A percentile compares a stretch with the other conserved stretches of the same genome.
Conservation (phyloP, 2,113 vertebrate genomes). For the Notechis scutatus region DNA sequence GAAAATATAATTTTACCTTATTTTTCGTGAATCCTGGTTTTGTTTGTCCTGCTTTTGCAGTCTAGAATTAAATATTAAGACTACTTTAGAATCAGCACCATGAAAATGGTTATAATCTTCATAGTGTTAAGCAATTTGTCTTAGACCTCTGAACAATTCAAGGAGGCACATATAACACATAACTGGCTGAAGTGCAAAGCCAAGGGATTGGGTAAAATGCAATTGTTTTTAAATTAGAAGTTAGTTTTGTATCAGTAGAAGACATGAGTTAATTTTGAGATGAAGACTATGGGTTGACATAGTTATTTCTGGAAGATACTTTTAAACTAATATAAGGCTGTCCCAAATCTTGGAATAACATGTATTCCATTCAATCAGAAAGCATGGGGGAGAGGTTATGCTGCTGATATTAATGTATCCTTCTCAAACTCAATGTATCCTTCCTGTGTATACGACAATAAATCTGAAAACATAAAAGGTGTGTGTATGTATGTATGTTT, state of each 20-base stretch:
- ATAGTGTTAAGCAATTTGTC: neutral
- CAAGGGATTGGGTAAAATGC: neutral
- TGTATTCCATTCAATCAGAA: neutral
- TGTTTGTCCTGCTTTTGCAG: slow-evolving; percentile 56
- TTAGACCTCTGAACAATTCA: neutral
- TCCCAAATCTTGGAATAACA: neutral
- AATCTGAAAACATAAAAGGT: neutral
- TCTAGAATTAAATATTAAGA: slow-evolving; percentile 65
- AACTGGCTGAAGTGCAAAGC: neutral
- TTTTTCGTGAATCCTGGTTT: slow-evolving; percentile 79
- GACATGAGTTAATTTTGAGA: neutral
- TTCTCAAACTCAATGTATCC: neutral
- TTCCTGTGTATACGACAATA: neutral
- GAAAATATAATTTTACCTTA: slow-evolving; percentile 72
- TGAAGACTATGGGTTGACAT: neutral
- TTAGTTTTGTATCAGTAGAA: neutral
- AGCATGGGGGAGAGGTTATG: neutral
- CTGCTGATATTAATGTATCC: neutral
- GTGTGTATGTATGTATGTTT: neutral
- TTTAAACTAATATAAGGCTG: neutral
- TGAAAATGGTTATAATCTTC: neutral
- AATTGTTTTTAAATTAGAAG: neutral
- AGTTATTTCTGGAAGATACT: neutral
- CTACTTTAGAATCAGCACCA: neutral
- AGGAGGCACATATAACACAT: neutral